phyloP scores from a whole-genome alignment of 2,888 invertebrate genomes.

The Rhagonycha lutea region DNA sequence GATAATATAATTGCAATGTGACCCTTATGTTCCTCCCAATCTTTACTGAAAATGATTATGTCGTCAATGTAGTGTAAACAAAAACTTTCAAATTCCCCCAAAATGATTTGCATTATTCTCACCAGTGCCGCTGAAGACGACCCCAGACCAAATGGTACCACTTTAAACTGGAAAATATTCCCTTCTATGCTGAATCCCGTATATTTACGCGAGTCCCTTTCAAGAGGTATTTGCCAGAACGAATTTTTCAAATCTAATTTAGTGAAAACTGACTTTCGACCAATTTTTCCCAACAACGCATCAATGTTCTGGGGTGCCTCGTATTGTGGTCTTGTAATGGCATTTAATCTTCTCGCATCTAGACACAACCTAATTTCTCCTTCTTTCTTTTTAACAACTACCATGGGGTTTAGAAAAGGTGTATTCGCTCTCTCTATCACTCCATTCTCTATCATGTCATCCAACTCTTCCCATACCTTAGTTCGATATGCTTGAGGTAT shows the following conservation, averaged over 20 bases:
- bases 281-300: background rate
- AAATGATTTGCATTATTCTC: background rate
- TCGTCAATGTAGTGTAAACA: conserved; percentile 13
- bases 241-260: conserved; percentile 10
- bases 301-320: background rate
- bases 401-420: conserved; percentile 5
- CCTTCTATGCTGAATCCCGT: conserved; percentile 8
- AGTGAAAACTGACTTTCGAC: background rate
- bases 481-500: background rate
- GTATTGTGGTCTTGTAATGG: background rate
- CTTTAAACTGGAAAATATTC: too few relatives aligned
- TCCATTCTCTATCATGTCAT: background rate
- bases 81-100: conserved; percentile 8
- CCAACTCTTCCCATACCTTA: background rate
- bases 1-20: background rate
- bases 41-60: conserved; percentile 6
- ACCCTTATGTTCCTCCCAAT: background rate
- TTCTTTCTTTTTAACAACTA: conserved; percentile 9
- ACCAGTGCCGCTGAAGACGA: background rate
- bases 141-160: conserved; percentile 10
- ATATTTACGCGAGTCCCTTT: background rate
- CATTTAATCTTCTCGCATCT: conserved; percentile 4
- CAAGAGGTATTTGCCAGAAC: conserved; percentile 10
- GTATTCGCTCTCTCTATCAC: conserved; percentile 1
- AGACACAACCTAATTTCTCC: background rate